A percentile compares a stretch with the other conserved stretches of the same genome.
Conservation (phyloP, 2,888 invertebrate species). For the Eilema caniola region DNA sequence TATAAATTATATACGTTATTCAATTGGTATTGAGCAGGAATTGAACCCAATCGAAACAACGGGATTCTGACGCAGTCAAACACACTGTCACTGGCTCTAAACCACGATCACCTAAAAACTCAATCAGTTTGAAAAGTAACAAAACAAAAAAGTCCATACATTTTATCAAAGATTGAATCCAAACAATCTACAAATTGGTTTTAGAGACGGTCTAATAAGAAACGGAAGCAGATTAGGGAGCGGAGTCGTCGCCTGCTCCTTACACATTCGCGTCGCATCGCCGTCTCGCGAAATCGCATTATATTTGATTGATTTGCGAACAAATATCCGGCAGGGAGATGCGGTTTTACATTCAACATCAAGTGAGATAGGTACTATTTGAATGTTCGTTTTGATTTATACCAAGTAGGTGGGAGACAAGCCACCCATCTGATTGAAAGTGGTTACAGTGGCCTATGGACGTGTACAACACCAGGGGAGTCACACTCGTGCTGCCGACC, state of each 20-base stretch:
- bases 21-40: no score
- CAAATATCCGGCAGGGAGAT: constrained; percentile 22
- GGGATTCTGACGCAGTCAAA: no score
- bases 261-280: constrained; percentile 21
- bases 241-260: neutral
- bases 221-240: constrained; percentile 1
- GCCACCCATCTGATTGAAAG: no score
- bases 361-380: neutral
- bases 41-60: no score
- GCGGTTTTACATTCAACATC: neutral
- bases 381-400: no score
- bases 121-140: neutral
- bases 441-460: no score
- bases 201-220: constrained; percentile 28
- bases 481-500: no score
- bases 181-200: constrained; percentile 24
- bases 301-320: constrained; percentile 41
- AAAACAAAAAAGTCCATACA: neutral
- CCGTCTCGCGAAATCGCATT: constrained; percentile 16
- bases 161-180: constrained; percentile 19
- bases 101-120: no score
- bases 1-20: no score
- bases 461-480: no score
- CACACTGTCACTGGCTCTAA: no score
- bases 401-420: no score